Evolutionary conservation across 2,797 vertebrate genomes (phyloP).

Genomic region (Anabacerthia variegaticeps): DNA sequence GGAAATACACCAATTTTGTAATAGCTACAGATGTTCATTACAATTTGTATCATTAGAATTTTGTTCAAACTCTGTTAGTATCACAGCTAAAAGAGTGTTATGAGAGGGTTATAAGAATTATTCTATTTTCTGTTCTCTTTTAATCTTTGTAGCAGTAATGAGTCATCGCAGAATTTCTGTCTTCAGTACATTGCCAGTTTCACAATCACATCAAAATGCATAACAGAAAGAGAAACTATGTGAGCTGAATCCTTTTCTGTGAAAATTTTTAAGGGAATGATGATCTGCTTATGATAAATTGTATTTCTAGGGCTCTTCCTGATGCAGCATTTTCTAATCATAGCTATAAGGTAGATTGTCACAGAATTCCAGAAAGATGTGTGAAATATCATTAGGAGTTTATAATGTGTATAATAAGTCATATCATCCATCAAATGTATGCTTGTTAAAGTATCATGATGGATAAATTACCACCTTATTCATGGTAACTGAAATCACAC

Average conservation of each 20-base stretch:
- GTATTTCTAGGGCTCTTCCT: neutral
- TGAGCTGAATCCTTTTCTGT: neutral
- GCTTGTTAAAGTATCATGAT: constrained; percentile 18
- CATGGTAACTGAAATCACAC: neutral
- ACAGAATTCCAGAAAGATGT: neutral
- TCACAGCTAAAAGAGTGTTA: neutral
- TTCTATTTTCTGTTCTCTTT: constrained; percentile 26
- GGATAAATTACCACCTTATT: constrained; percentile 13
- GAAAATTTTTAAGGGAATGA: neutral
- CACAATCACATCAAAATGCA: neutral
- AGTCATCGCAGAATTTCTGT: neutral
- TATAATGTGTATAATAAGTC: constrained; percentile 44
- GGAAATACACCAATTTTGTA: constrained; percentile 20
- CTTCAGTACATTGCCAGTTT: neutral
- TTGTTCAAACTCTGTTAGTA: neutral
- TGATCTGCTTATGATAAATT: neutral
- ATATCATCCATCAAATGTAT: constrained; percentile 34
- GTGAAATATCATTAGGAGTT: constrained; percentile 40
- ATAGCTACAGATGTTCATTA: constrained; percentile 35
- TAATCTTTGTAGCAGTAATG: constrained; percentile 37
- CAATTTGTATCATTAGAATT: neutral
- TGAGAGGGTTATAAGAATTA: neutral
- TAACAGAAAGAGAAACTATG: neutral
- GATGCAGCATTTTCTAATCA: constrained; percentile 10
- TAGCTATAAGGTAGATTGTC: neutral